Conservation (phyloP, 2,113 vertebrate genomes). For the Sebastes schlegelii region DNA sequence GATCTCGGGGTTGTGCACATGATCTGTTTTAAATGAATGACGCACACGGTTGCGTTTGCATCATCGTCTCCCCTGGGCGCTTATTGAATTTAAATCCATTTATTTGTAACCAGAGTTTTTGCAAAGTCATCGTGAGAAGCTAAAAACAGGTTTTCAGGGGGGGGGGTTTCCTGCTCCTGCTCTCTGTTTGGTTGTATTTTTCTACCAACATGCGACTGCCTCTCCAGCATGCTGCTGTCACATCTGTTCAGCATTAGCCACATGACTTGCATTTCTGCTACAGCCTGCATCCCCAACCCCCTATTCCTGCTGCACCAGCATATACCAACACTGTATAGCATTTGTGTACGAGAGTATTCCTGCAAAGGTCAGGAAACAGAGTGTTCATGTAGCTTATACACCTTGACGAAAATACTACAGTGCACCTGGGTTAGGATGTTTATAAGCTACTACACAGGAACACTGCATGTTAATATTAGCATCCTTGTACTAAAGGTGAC, state of each 20-base stretch:
- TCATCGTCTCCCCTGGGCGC: background rate
- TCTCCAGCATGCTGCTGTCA: constrained; percentile 54
- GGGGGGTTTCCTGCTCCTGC: constrained; percentile 37
- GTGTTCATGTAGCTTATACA: background rate
- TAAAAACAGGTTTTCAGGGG: constrained; percentile 18
- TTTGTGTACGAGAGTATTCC: background rate
- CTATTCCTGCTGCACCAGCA: background rate
- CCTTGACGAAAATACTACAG: background rate
- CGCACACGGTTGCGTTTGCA: background rate
- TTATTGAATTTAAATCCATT: constrained; percentile 11
- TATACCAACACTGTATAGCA: background rate
- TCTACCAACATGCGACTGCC: constrained; percentile 29
- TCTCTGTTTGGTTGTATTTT: constrained; percentile 47
- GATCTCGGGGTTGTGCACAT: background rate
- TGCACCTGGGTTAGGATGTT: background rate
- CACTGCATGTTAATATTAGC: background rate
- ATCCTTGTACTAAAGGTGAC: background rate
- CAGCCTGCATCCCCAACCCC: background rate
- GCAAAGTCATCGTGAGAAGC: constrained; percentile 65
- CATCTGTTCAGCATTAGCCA: constrained; percentile 78
- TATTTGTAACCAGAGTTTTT: constrained; percentile 21
- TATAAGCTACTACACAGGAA: background rate
- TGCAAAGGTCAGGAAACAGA: background rate
- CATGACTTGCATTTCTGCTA: constrained; percentile 73
- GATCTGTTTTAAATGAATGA: constrained; percentile 43